Conservation (phyloP, 2,888 invertebrate genomes). For the Caenorhabditis virilis region DNA sequence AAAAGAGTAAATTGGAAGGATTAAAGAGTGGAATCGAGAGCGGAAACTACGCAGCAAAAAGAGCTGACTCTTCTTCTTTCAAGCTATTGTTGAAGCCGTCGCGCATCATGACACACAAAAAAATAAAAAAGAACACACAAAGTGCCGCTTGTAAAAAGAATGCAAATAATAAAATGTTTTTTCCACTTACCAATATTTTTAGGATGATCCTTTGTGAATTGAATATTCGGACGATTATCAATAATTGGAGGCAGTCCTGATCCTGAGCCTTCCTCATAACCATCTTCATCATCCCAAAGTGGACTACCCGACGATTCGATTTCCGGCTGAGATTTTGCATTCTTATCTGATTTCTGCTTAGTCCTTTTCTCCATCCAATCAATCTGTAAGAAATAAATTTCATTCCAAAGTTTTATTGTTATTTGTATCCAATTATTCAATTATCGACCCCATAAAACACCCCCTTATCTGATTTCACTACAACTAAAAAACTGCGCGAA, state of each 20-base stretch:
- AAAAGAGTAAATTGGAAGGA: no score
- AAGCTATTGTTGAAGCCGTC: background rate
- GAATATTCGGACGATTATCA: constrained; percentile 10
- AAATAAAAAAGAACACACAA: background rate
- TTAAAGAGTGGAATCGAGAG: no score
- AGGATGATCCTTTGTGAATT: constrained; percentile 6
- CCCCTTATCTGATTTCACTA: no score
- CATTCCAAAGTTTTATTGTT: background rate
- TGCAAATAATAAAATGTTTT: background rate
- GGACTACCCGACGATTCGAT: constrained; percentile 27
- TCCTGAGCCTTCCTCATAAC: constrained; percentile 17
- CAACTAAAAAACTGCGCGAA: no score
- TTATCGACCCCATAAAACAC: no score
- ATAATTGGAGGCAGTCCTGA: constrained; percentile 29
- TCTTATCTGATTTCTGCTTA: no score
- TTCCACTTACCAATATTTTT: constrained; percentile 21
- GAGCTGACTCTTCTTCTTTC: background rate
- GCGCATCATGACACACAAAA: no score
- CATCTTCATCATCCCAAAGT: constrained; percentile 30
- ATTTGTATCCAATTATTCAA: background rate
- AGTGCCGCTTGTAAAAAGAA: background rate
- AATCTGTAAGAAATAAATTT: constrained; percentile 25
- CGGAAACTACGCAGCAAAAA: background rate
- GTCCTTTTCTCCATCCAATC: constrained; percentile 30
- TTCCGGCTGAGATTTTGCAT: no score